These are phyloP conservation scores for Tretioscincus oriximinensis DNA, from an alignment of 2,113 vertebrate species.

Conservation along the genomic window DNA sequence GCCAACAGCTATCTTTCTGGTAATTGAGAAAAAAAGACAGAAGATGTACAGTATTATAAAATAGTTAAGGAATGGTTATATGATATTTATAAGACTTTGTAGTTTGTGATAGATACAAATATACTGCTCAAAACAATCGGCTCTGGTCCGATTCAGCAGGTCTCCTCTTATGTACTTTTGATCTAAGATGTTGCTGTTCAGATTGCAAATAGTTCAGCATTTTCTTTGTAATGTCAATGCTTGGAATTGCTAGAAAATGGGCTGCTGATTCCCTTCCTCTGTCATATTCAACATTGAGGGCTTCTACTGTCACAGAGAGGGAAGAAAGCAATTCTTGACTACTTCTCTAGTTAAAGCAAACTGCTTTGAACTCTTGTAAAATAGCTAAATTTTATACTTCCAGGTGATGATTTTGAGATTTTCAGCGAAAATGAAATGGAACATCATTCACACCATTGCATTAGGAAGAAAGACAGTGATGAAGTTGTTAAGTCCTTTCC, in stretches of 20 bases:
- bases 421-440: not conserved
- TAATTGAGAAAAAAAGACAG: not conserved
- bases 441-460: not conserved
- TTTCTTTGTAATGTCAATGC: not conserved
- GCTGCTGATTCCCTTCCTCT: not conserved
- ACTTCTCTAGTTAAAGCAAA: not conserved
- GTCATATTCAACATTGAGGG: not conserved
- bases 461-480: no score
- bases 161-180: no score
- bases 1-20: fast-evolving
- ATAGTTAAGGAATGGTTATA: not conserved
- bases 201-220: not conserved
- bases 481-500: no score
- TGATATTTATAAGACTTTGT: not conserved
- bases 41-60: not conserved
- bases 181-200: not conserved
- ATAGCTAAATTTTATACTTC: not conserved
- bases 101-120: not conserved
- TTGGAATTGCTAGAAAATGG: not conserved
- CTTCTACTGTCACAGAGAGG: not conserved
- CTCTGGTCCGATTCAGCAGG: no score
- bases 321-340: not conserved
- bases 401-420: not conserved
- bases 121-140: no score
- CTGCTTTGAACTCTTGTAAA: not conserved